Conservation (phyloP, 2,888 invertebrate species). For the Lacanobia oleracea region DNA sequence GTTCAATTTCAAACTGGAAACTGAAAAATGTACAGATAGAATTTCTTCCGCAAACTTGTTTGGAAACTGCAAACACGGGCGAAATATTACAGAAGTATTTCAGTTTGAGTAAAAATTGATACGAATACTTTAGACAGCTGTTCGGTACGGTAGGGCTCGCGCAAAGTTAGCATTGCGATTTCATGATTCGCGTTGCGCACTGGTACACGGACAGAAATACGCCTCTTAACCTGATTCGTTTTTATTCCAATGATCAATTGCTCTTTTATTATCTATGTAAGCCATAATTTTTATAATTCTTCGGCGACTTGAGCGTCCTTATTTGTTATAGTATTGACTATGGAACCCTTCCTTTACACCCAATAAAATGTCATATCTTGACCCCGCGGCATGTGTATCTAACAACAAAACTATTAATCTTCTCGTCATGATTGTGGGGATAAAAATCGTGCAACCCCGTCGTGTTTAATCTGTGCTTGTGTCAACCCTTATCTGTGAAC, state of each 20-base stretch:
- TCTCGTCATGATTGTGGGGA: constrained; percentile 57
- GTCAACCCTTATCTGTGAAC: constrained; percentile 69
- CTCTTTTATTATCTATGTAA: neutral
- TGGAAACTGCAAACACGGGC: constrained; percentile 37
- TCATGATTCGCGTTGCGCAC: neutral
- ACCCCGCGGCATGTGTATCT: constrained; percentile 46
- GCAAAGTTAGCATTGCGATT: constrained; percentile 1
- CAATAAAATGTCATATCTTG: constrained; percentile 32
- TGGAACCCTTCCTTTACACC: neutral
- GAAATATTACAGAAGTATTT: constrained; percentile 61
- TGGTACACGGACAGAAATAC: neutral
- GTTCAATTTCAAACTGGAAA: constrained; percentile 37
- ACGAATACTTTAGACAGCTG: constrained; percentile 38
- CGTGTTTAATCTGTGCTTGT: constrained; percentile 64
- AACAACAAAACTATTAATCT: constrained; percentile 59
- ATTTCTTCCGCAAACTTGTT: constrained; percentile 43
- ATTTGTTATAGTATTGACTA: neutral
- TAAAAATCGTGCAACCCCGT: constrained; percentile 58
- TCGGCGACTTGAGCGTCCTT: neutral
- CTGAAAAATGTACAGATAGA: constrained; percentile 18
- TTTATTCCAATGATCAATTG: neutral
- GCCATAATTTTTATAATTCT: neutral
- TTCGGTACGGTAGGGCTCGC: constrained; percentile 26
- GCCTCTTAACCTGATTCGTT: neutral
- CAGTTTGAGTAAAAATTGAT: constrained; percentile 42